Evolutionary conservation across 1,140 invertebrate genomes (phyloP), one percentile per base, ranked within the genome.

Genomic region (Meteorus sp.): DNA sequence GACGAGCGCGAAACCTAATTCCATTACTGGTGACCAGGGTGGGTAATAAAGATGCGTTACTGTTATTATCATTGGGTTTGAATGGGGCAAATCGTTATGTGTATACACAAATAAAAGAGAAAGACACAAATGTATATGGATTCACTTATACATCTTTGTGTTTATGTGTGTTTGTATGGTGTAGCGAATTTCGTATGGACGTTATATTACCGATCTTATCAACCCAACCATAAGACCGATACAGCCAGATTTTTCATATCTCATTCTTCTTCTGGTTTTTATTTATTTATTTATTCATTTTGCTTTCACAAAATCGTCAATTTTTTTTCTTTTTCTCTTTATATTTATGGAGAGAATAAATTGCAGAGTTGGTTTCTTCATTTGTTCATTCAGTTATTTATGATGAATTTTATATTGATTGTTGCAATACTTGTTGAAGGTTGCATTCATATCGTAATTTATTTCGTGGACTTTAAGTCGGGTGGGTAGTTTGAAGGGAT

Each of bases 31-130:
- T 39, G 3, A 4, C 35, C 61, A 44, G 45, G 23, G 52, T 22
- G 29, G 37, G 17, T 44, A 61, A 56, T 63, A 72, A 70, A 72
- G 61, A 61, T 50, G 53, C 62, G 35, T 67, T 63, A 68, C 55
- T 60, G 56, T 70, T 71, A 70, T 69, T 70, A 71, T 64, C 53
- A 52, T 55, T 58, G 59, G 44, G 27, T 22, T 20, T 13, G 39
- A 59, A 44, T 33, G 51, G 7, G 7, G 33, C 7, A 35, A 20
- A 22, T 27, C 13, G 13, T 48, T 19, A 29, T 59, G 53, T 53
- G 47, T 56, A 61, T 52, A 20, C 52, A 20, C 53, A 11, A 19
- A 9, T 2, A n/a, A 20, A 29, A 39, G 20, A 44, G 35, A 31
- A 59, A 51, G 17, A 1, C 23, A 9, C 20, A 8, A 43, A 8